These are phyloP conservation scores for Paramormyrops kingsleyae DNA, from an alignment of 2,113 vertebrate genomes.

Conservation along the genomic window DNA sequence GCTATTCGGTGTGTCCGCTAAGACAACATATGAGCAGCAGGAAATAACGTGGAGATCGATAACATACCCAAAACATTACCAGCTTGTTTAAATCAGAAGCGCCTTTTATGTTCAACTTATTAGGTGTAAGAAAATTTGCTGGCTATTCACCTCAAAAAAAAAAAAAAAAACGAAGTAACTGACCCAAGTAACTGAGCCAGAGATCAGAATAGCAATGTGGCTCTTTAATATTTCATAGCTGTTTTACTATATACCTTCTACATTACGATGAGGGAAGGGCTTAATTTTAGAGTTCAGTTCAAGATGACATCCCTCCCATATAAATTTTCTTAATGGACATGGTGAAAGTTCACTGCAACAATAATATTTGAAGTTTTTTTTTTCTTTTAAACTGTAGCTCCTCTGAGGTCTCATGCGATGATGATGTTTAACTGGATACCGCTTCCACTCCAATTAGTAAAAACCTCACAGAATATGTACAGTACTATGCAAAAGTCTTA, in stretches of 20 bases:
- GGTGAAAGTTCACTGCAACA: not conserved
- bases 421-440: not conserved
- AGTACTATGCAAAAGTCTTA: too few relatives aligned
- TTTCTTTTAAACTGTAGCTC: not conserved
- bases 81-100: not conserved
- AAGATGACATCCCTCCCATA: not conserved
- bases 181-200: not conserved
- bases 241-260: not conserved
- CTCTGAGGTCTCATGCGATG: not conserved
- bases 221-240: not conserved
- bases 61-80: not conserved
- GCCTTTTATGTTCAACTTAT: not conserved
- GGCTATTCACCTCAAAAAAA: not conserved
- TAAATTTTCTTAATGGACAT: not conserved
- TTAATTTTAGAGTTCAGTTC: not conserved
- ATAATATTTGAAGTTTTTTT: not conserved
- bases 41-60: not conserved
- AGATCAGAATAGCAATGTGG: not conserved
- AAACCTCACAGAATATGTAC: not conserved
- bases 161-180: not conserved
- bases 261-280: not conserved
- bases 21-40: not conserved
- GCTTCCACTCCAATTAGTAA: not conserved
- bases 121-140: not conserved
- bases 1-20: not conserved